Conservation (phyloP, 2,113 vertebrate genomes). For the Toxostoma redivivum region DNA sequence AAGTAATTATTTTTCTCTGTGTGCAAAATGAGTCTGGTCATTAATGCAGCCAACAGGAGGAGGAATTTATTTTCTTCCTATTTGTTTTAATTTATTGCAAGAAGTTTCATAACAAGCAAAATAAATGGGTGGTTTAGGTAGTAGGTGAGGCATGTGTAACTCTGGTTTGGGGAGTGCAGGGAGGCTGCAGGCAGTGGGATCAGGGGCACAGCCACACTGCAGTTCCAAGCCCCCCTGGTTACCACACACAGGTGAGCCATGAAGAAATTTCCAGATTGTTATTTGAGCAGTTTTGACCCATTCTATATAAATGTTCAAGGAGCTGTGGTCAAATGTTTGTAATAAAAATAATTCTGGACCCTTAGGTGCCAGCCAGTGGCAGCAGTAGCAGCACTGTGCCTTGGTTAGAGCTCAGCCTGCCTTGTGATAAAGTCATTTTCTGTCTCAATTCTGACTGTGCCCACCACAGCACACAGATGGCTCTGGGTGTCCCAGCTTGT, state of each 20-base stretch:
- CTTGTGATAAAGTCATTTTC: neutral
- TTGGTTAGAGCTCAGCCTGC: neutral
- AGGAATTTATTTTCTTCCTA: neutral
- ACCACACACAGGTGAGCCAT: neutral
- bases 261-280: neutral
- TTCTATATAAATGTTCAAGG: accelerated
- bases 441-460: neutral
- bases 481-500: neutral
- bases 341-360: neutral
- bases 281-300: neutral
- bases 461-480: neutral
- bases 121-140: neutral
- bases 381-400: neutral
- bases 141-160: neutral
- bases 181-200: neutral
- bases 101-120: neutral
- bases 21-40: neutral
- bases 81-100: neutral
- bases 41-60: neutral
- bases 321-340: neutral
- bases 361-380: neutral
- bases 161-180: neutral
- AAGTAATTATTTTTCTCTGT: conserved; percentile 48
- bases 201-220: neutral
- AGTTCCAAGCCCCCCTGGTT: no score